These are phyloP conservation scores for Apamea epomidion DNA, from an alignment of 2,888 invertebrate species.

Conservation along the genomic window DNA sequence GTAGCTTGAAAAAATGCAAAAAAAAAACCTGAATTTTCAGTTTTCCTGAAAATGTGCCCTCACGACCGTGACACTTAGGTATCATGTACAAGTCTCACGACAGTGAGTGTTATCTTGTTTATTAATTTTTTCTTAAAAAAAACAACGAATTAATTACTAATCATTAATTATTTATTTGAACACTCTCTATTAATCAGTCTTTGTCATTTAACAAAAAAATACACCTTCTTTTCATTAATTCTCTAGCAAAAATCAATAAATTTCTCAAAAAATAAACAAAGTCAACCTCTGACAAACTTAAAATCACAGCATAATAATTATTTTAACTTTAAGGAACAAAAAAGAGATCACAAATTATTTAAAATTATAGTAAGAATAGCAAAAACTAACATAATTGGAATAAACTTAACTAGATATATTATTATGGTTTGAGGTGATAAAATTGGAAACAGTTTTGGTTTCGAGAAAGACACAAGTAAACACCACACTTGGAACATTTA, in stretches of 20 bases:
- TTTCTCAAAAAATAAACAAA: not conserved
- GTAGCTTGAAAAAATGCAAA: not conserved
- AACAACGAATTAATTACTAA: too few species aligned
- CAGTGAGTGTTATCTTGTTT: not conserved
- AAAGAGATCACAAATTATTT: not conserved
- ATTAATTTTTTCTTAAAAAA: not conserved
- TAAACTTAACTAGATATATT: too few species aligned
- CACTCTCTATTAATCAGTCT: not conserved
- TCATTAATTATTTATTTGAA: conserved; percentile 5
- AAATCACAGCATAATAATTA: not conserved
- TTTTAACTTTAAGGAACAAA: not conserved
- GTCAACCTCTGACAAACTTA: not conserved
- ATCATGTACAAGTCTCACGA: conserved; percentile 6
- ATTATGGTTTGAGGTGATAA: conserved; percentile 7
- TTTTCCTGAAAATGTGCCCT: not conserved
- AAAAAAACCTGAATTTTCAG: not conserved
- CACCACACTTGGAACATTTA: conserved; percentile 11
- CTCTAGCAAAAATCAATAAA: not conserved
- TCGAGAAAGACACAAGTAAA: conserved; percentile 11
- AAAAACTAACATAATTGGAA: too few species aligned
- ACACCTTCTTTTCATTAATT: not conserved
- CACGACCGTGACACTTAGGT: conserved; percentile 1
- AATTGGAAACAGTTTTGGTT: conserved; percentile 1
- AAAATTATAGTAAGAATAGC: too few species aligned
- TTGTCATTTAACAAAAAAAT: not conserved